Evolutionary conservation across 2,797 vertebrate genomes (phyloP), one percentile per base, ranked within the genome.

Genomic region (Labroides dimidiatus): DNA sequence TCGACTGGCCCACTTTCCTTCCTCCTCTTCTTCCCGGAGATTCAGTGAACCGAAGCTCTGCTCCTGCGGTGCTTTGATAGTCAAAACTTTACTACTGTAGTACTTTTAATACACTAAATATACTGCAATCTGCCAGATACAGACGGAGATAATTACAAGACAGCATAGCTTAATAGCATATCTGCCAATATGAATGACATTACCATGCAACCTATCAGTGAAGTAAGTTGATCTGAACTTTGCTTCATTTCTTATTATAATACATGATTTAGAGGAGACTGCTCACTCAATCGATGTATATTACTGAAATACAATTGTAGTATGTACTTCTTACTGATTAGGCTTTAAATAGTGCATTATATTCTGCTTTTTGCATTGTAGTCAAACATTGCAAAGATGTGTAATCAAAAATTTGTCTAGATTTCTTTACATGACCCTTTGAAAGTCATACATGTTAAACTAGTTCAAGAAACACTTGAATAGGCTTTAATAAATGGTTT

Each of bases 1-100:
- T 80, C 80, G 71, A 61, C 81, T 75, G 86, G 67, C 89, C 84
- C 84, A 69, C 19, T 84, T 89, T 89, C 84, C 86, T 83, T 75
- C 80, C 51, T 74, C 48, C 55, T 64, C 73, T 52, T 56, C 74
- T 27, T 70, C 75, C 50, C 64, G 21, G 62, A 60, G 41, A 64
- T 21, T 42, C 80, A 23, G 24, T 30, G 41, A 55, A 13, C 33
- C 57, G 55, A 76, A 53, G 45, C 36, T 68, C 53, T 3, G 36
- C 52, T 75, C 30, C 64, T 70, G 74, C 64, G 50, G 21, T 33
- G 56, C 67, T 21, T 23, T 2, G 45, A 66, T 58, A 64, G 53
- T 33, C n/a, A 42, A 39, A 49, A 58, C 37, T 69, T 75, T 20
- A 69, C 27, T 0, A 54, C 41, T 44, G 4, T 19, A 42, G 43